Conservation (phyloP, 2,797 vertebrate species). For the Sylvilagus floridanus region DNA sequence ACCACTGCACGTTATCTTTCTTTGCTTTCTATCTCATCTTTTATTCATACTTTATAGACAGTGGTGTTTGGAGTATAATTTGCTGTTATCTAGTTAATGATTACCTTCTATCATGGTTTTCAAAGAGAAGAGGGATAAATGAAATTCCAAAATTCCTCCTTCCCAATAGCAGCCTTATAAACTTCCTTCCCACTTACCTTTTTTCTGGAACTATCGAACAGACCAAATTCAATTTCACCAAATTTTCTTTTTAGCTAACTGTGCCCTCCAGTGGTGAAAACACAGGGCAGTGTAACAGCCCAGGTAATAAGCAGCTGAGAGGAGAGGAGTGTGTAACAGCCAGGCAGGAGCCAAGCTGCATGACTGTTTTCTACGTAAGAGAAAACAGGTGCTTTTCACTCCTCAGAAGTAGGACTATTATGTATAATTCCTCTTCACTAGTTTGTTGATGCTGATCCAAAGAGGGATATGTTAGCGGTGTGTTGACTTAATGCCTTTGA, state of each 20-base stretch:
- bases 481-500: conserved; percentile 29
- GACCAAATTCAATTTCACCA: conserved; percentile 59
- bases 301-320: background rate
- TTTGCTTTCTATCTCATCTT: conserved; percentile 47
- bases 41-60: conserved; percentile 53
- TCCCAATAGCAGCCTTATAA: background rate
- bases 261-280: conserved; percentile 82
- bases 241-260: conserved; percentile 78
- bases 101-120: conserved; percentile 61
- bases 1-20: background rate
- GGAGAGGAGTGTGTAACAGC: background rate
- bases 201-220: conserved; percentile 56
- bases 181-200: conserved; percentile 5
- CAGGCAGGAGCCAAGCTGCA: background rate
- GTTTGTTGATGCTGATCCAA: background rate
- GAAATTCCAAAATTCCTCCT: conserved; percentile 17
- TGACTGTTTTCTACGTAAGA: background rate
- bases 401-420: background rate
- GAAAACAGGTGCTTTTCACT: background rate
- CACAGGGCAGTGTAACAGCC: conserved; percentile 51
- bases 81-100: conserved; percentile 43
- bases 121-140: conserved; percentile 51
- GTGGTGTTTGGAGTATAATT: conserved; percentile 24
- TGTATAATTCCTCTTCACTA: background rate
- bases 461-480: background rate